phyloP scores from a whole-genome alignment of 2,888 invertebrate genomes.

The Limnephilus lunatus region DNA sequence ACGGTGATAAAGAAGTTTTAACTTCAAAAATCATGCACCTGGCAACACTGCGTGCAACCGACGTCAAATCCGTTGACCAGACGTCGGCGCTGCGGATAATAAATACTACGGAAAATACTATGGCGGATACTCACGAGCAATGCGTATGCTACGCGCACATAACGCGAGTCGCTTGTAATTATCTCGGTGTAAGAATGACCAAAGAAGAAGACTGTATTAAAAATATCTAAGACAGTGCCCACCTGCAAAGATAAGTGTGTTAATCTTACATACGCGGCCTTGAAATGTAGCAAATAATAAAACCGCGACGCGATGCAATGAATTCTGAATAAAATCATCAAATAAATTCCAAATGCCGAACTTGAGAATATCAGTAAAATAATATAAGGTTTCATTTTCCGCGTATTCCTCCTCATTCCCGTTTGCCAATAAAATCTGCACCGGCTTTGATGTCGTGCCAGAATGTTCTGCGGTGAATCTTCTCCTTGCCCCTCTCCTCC shows the following conservation, averaged over 20 bases:
- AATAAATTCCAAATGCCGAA: neutral
- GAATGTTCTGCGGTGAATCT: neutral
- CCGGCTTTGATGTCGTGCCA: neutral
- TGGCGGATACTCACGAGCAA: too few species aligned
- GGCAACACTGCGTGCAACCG: too few species aligned
- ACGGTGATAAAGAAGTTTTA: too few species aligned
- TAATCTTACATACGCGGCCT: neutral
- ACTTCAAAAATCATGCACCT: too few species aligned
- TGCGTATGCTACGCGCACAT: too few species aligned
- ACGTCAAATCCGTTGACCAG: too few species aligned
- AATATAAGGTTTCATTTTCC: neutral
- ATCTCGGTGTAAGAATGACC: too few species aligned
- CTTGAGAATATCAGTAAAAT: neutral
- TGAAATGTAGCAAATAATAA: neutral
- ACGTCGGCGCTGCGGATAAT: too few species aligned
- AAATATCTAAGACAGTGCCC: too few species aligned
- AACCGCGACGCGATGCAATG: neutral
- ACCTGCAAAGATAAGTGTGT: neutral
- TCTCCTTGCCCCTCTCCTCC: neutral
- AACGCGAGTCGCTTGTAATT: too few species aligned
- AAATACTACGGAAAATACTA: too few species aligned
- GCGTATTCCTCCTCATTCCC: neutral
- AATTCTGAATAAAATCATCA: neutral
- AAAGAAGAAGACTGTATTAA: too few species aligned
- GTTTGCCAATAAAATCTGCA: neutral